These are phyloP conservation scores for Psix sp. DNA, from an alignment of 1,140 invertebrate species.

Conservation along the genomic window DNA sequence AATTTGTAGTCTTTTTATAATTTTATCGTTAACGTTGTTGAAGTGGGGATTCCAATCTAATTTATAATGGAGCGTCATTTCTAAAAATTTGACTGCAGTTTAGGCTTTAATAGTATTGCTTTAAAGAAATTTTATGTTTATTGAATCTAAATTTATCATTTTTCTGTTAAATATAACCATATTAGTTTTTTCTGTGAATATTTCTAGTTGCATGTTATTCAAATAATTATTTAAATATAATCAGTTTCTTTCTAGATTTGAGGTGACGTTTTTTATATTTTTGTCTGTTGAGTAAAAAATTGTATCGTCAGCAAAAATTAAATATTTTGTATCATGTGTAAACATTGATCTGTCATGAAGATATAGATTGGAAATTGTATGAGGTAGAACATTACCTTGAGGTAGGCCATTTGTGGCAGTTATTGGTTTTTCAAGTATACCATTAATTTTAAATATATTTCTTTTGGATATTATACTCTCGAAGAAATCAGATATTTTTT, in stretches of 20 bases:
- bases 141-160: background rate
- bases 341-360: background rate
- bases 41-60: conserved; percentile 24
- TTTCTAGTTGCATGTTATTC: background rate
- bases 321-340: background rate
- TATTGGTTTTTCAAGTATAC: background rate
- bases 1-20: background rate
- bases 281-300: background rate
- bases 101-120: background rate
- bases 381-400: conserved; percentile 26
- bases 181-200: conserved; percentile 9
- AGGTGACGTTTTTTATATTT: background rate
- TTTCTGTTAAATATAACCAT: conserved; percentile 3
- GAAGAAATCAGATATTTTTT: conserved; percentile 19
- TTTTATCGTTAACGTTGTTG: background rate
- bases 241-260: background rate
- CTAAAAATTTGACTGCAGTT: conserved; percentile 8
- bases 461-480: conserved; percentile 1
- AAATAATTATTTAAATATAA: background rate
- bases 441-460: conserved; percentile 19
- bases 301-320: background rate
- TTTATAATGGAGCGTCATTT: conserved; percentile 15
- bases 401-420: conserved; percentile 17
- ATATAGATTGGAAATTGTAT: conserved; percentile 23
- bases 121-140: background rate